phyloP scores from a whole-genome alignment of 2,888 invertebrate genomes.

The Odontothrips loti region DNA sequence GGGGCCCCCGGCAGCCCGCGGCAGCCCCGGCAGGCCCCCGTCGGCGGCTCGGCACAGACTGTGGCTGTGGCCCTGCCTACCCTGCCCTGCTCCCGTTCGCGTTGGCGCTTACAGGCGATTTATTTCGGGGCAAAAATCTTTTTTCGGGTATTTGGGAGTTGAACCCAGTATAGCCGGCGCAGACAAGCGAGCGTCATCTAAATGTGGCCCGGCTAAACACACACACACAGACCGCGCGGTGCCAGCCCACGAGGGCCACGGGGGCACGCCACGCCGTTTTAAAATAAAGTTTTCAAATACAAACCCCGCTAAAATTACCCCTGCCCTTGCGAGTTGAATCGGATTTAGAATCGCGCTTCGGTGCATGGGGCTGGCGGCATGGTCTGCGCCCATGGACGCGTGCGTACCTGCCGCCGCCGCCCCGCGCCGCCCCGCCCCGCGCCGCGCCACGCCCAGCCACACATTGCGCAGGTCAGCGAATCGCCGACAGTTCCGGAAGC shows the following conservation, averaged over 20 bases:
- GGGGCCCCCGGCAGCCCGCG: neutral
- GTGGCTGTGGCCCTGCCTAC: neutral
- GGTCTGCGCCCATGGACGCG: too few relatives aligned
- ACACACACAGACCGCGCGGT: neutral
- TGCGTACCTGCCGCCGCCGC: neutral
- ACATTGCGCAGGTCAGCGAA: neutral
- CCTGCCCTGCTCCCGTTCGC: neutral
- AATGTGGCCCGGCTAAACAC: constrained; percentile 18
- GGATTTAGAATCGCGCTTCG: constrained; percentile 26
- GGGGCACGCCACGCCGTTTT: constrained; percentile 11
- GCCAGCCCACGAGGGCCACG: neutral
- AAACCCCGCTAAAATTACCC: constrained; percentile 26
- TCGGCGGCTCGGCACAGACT: neutral
- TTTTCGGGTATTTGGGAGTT: constrained; percentile 22
- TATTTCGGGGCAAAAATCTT: constrained; percentile 25
- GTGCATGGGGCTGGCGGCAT: neutral
- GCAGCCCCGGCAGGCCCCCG: neutral
- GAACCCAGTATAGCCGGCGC: constrained; percentile 14
- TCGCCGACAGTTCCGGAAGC: too few relatives aligned
- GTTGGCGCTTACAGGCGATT: neutral
- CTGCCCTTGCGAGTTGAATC: constrained; percentile 24
- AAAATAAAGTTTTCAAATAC: constrained; percentile 27
- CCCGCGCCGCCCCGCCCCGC: neutral
- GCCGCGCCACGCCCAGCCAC: neutral
- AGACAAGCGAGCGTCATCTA: constrained; percentile 18